These are phyloP conservation scores for Caerostris extrusa DNA, from an alignment of 1,140 invertebrate genomes.

Conservation along the genomic window DNA sequence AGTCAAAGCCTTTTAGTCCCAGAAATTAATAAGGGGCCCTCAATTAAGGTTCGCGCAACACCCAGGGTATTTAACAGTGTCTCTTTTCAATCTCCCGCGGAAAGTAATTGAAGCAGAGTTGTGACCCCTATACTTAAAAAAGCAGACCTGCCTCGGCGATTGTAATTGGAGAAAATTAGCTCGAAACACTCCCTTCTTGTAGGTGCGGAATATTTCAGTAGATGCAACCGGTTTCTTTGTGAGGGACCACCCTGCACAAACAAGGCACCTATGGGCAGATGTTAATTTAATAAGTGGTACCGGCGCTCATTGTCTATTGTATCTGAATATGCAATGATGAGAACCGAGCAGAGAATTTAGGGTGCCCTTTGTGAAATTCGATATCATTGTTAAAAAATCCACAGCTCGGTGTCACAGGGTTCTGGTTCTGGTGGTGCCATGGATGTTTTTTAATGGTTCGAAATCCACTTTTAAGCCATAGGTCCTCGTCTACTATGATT, in stretches of 20 bases:
- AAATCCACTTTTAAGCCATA: no score
- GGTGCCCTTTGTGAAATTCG: background rate
- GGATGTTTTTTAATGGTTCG: no score
- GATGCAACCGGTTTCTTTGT: slow-evolving; percentile 57
- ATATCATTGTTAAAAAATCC: no score
- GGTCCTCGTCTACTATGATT: no score
- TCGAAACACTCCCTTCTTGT: slow-evolving; percentile 66
- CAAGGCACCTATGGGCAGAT: slow-evolving; percentile 51
- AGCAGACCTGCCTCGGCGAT: slow-evolving; percentile 37
- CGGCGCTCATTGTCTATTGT: slow-evolving; percentile 32
- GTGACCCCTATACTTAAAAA: slow-evolving; percentile 71
- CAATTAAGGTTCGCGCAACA: slow-evolving; percentile 41
- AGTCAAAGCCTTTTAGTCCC: slow-evolving; percentile 72
- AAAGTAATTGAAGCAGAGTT: slow-evolving; percentile 40
- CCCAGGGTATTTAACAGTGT: slow-evolving; percentile 67
- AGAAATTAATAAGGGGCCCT: slow-evolving; percentile 49
- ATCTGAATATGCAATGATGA: slow-evolving; percentile 19
- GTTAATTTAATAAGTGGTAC: slow-evolving; percentile 58
- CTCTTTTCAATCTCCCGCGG: slow-evolving; percentile 27
- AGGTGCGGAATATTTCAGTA: slow-evolving; percentile 59
- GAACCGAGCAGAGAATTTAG: background rate
- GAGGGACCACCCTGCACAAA: slow-evolving; percentile 63
- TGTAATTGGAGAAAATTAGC: slow-evolving; percentile 73
- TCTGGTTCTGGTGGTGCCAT: no score
- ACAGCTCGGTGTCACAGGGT: no score